These are phyloP conservation scores for Girardinichthys multiradiatus DNA, from an alignment of 2,113 vertebrate species.

Conservation along the genomic window DNA sequence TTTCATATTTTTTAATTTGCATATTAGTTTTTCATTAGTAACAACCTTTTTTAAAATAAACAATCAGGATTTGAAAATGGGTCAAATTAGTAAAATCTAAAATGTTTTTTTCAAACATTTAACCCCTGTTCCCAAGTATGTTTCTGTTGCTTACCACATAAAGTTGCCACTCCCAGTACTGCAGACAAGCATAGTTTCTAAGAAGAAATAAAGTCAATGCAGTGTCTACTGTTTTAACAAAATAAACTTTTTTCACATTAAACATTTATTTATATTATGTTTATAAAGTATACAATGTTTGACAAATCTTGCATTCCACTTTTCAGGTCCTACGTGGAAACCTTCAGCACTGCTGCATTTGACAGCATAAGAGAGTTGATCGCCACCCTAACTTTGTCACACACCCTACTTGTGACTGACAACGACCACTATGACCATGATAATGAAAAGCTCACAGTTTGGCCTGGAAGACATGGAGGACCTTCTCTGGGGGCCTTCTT, in stretches of 20 bases:
- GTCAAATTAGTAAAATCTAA: no score
- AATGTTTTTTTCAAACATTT: no score
- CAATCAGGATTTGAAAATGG: no score
- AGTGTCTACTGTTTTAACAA: no score
- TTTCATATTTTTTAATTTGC: no score
- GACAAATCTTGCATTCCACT: not conserved
- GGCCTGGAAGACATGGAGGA: slow-evolving; percentile 88
- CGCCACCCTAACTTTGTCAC: slow-evolving; percentile 55
- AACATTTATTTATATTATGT: no score
- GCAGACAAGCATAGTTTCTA: not conserved
- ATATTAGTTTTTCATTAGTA: no score
- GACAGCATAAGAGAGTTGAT: slow-evolving; percentile 80
- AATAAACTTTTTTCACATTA: no score
- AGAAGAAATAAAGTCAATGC: not conserved
- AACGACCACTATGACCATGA: slow-evolving; percentile 85
- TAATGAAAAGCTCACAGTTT: slow-evolving; percentile 91
- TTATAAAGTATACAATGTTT: not conserved
- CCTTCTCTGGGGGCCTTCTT: slow-evolving; percentile 88
- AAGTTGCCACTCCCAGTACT: not conserved
- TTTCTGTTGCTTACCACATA: not conserved
- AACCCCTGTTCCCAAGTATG: no score
- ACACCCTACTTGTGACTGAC: slow-evolving; percentile 66
- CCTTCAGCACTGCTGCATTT: slow-evolving; percentile 90
- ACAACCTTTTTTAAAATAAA: no score
- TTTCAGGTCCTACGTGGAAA: slow-evolving; percentile 86